A percentile compares a stretch with the other conserved stretches of the same genome.
Evolutionary conservation across 2,113 vertebrate genomes (phyloP).

Genomic region (Arenaria interpres): DNA sequence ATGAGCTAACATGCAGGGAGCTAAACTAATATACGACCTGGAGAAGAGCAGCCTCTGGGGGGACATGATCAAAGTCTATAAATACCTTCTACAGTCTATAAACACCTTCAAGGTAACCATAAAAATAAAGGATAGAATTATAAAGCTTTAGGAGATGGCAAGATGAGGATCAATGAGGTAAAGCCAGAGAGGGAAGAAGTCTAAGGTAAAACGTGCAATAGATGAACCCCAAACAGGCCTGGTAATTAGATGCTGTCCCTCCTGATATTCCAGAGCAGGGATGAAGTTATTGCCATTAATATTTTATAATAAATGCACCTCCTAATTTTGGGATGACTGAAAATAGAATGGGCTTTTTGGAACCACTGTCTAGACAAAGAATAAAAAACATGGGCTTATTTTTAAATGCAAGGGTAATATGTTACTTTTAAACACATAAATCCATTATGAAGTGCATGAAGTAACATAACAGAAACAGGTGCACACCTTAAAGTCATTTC

Average conservation of each 20-base stretch:
- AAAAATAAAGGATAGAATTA: conserved; percentile 58
- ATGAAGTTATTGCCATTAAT: not conserved
- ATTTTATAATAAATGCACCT: conserved; percentile 9
- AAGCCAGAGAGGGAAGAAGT: not conserved
- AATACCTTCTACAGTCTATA: conserved; percentile 56
- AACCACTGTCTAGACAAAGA: conserved; percentile 29
- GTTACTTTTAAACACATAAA: not conserved
- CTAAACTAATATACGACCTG: not conserved
- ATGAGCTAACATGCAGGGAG: not conserved
- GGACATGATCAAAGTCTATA: conserved; percentile 37
- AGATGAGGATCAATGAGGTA: conserved; percentile 20
- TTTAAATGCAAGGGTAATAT: not conserved
- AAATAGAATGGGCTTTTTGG: conserved; percentile 13
- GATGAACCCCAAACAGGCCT: not conserved
- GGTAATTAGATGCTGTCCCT: not conserved
- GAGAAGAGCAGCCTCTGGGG: conserved; percentile 10
- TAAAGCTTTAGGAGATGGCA: conserved; percentile 10
- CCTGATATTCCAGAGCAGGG: not conserved
- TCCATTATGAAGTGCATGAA: not conserved
- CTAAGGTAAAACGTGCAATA: not conserved
- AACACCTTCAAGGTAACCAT: conserved; percentile 55
- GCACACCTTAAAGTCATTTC: not conserved
- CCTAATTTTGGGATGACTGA: not conserved
- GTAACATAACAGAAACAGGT: not conserved
- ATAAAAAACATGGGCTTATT: not conserved